Base-by-base conservation (phyloP, 2,888 invertebrate species). In the Philereme vetulata region DNA sequence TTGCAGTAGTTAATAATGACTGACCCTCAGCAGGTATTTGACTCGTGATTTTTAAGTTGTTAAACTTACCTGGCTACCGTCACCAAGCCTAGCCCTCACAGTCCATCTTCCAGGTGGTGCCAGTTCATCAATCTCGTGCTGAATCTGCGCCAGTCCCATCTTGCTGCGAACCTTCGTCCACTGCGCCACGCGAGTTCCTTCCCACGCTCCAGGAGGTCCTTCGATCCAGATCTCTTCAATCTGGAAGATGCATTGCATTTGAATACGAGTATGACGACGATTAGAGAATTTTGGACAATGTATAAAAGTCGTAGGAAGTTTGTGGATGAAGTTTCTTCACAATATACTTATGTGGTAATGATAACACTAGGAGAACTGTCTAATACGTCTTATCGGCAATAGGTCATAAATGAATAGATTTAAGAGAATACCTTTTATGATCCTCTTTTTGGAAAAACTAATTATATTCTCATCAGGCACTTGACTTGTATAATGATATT, bases 161-260 rank as follows among this genome's bases (percentile, higher is more conserved):
- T 94, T 87, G 0, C 94, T 93, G 45, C 91, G 92, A 3, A 94
- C 84, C 50, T 93, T 92, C 33, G 85, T 83, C 96, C 96, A 96
- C 68, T 95, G 93, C 0, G 93, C 93, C 0, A 95, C 94, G 4
- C 94, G 91, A 0, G 94, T 90, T 1, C 90, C 90, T 0, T 86
- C 87, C 88, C 90, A 90, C 1, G 85, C 82, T 0, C 94, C 94
- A 0, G 92, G 84, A 0, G 96, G 95, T 67, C 95, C 95, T 80
- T 95, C 94, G 9, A 95, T 88, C 93, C 94, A 94, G 51, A 95
- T 86, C 74, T 94, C 93, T 11, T 93, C 90, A 65, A 95, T 93
- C 95, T 95, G 43, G 32, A 45, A 47, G 21, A 40, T 5, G 10
- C 7, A 5, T 3, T 38, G 38, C 6, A 6, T 38, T 7, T 38